phyloP scores from a whole-genome alignment of 2,113 vertebrate genomes.

The pig (Sus scrofa) region T2T-Sscrofa CM000813.6:150960501-150961000 shows the following conservation, averaged over 20 bases:
- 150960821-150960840: too few species aligned
- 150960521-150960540: background rate
- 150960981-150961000: too few species aligned
- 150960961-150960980: too few species aligned
- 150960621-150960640: background rate
- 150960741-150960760: conserved; percentile 6
- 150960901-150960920: too few species aligned
- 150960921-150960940: too few species aligned
- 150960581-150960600: background rate
- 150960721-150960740: background rate
- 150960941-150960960: too few species aligned
- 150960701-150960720: background rate
- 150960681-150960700: background rate
- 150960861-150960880: too few species aligned
- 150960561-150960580: background rate
- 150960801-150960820: too few species aligned
- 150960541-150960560: conserved; percentile 26
- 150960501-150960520: background rate
- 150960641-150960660: background rate
- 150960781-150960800: conserved; percentile 47
- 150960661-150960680: background rate
- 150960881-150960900: too few species aligned
- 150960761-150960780: background rate
- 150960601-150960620: background rate
- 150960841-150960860: too few species aligned